phyloP scores from a whole-genome alignment of 2,113 vertebrate species.

The Oxyruncus cristatus region DNA sequence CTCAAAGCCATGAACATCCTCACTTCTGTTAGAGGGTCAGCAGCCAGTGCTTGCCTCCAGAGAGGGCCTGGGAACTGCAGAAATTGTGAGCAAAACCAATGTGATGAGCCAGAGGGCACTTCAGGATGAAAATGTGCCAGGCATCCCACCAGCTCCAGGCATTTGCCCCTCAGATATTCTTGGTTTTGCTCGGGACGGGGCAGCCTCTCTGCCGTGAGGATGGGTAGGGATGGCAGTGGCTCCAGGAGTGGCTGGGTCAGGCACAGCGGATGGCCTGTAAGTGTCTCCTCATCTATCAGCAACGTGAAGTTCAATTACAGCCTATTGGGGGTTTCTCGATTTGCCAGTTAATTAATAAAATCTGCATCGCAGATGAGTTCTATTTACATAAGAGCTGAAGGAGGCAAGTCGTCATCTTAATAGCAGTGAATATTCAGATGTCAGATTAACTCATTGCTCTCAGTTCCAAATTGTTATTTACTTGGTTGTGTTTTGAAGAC shows the following conservation, averaged over 20 bases:
- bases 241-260: not conserved
- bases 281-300: constrained; percentile 60
- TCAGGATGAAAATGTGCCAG: not conserved
- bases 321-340: constrained; percentile 64
- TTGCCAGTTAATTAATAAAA: constrained; percentile 72
- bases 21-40: not conserved
- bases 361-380: constrained; percentile 64
- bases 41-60: not conserved
- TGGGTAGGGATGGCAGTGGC: not conserved
- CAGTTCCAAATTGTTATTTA: not conserved
- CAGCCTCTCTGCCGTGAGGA: not conserved
- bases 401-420: constrained; percentile 62
- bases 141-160: not conserved
- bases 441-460: constrained; percentile 43
- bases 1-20: not conserved
- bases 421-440: constrained; percentile 51
- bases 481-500: not conserved
- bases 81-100: not conserved
- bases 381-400: constrained; percentile 72
- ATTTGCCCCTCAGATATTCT: not conserved
- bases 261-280: constrained; percentile 10
- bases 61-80: not conserved
- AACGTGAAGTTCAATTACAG: constrained; percentile 54
- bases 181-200: not conserved
- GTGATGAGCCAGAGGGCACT: not conserved